These are phyloP conservation scores for Meteorus colon DNA, from an alignment of 2,888 invertebrate species.

Conservation along the genomic window DNA sequence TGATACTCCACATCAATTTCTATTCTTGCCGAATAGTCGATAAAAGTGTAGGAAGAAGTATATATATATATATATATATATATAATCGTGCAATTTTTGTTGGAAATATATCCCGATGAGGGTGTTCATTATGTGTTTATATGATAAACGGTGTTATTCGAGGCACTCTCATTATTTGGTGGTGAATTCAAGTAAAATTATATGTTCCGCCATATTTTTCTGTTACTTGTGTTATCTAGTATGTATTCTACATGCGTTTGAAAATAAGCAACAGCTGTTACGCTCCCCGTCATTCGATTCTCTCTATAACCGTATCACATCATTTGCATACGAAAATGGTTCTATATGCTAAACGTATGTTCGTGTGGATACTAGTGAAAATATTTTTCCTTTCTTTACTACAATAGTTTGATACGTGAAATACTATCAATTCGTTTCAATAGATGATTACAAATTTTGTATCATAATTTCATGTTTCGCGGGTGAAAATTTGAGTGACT, in stretches of 20 bases:
- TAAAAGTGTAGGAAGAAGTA: neutral
- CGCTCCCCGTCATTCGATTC: neutral
- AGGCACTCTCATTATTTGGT: neutral
- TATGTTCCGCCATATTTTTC: neutral
- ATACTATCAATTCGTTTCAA: neutral
- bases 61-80: neutral
- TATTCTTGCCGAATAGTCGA: neutral
- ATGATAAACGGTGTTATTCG: neutral
- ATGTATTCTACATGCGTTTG: neutral
- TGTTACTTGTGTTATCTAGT: neutral
- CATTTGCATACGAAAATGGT: neutral
- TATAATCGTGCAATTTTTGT: neutral
- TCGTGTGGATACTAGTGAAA: neutral
- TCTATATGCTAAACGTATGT: neutral
- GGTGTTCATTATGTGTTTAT: neutral
- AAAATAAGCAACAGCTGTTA: conserved; percentile 8
- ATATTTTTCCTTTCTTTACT: neutral
- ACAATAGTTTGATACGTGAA: neutral
- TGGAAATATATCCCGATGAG: neutral
- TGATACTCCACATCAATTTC: neutral
- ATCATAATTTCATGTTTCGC: neutral
- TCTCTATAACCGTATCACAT: neutral
- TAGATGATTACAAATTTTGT: neutral
- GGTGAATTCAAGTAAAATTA: neutral
- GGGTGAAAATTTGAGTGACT: no score